Evolutionary conservation across 2,113 vertebrate species (phyloP), one percentile per base, ranked within the genome.

Genomic region (Glaucidium brasilianum): DNA sequence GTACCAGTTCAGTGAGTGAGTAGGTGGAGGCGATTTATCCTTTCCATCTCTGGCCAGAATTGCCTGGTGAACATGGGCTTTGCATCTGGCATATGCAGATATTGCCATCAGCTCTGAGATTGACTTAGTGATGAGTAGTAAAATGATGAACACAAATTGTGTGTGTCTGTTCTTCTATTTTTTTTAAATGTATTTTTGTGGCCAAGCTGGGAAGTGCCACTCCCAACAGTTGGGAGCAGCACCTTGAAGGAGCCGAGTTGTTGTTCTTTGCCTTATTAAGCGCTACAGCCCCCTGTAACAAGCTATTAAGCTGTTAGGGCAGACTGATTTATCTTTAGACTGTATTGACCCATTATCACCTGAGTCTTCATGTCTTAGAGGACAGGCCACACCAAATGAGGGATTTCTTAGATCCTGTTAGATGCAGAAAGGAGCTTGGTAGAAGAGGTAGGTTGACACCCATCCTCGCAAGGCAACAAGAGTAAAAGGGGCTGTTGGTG

Each of bases 321-420:
- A 87, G 60, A 50, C 81, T 77, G 80, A 74, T 95, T 92, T 97
- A 90, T 96, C 91, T 97, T 97, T 94, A 97, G 95, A 58, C 62
- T 88, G 67, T 74, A 72, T 34, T 97, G 77, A 94, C 94, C 91
- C 77, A 52, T 92, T 88, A 72, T 92, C 74, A 92, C 71, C 80
- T 0, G 1, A 82, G 71, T 75, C 89, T 91, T 91, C 53, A 6
- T 43, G 86, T 69, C 80, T 90, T 79, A 76, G 74, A 88, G 74
- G 84, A 76, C 81, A 85, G 87, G 56, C 77, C 77, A 56, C 59
- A 82, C 66, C 74, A 79, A 74, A 72, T 93, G 69, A 82, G 84
- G 91, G 94, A 96, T 97, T 97, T 96, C 75, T 85, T 90, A 96
- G 88, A 96, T 97, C 96, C 91, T 97, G 89, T 95, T 97, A 97